A percentile compares a stretch with the other conserved stretches of the same genome.
Conservation (phyloP, 37 sponge, comb jelly and placozoan genomes). For the Cliona cf. orientalis region DNA sequence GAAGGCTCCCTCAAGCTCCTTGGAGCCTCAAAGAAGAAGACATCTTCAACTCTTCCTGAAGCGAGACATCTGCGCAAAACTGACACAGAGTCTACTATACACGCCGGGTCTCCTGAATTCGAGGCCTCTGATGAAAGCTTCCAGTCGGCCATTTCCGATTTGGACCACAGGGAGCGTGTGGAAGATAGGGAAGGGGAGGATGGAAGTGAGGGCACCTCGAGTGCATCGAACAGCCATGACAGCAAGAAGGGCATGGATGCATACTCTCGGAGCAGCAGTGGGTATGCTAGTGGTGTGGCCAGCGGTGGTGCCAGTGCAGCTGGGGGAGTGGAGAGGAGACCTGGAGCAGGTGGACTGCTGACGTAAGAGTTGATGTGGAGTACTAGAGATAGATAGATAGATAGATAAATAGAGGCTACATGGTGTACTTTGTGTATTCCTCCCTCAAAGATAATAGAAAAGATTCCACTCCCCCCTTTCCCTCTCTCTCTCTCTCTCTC, state of each 20-base stretch:
- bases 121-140: conserved; percentile 44
- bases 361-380: no score
- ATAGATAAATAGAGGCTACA: no score
- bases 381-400: no score
- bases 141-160: conserved; percentile 41
- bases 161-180: conserved; percentile 20
- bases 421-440: no score
- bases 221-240: conserved; percentile 38
- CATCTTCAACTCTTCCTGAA: neutral
- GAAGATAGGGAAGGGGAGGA: neutral
- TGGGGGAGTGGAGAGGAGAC: conserved; percentile 1
- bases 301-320: conserved; percentile 8
- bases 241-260: conserved; percentile 30
- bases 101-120: neutral
- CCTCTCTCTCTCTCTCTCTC: neutral
- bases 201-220: neutral
- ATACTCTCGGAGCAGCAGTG: neutral
- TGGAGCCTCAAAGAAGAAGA: no score
- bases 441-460: no score
- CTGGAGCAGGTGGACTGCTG: neutral
- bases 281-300: neutral
- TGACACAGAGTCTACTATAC: neutral
- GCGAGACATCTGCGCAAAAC: neutral
- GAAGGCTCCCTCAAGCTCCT: neutral
- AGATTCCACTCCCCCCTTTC: neutral